phyloP scores from a whole-genome alignment of 2,888 invertebrate genomes.

The Tinea pellionella region DNA sequence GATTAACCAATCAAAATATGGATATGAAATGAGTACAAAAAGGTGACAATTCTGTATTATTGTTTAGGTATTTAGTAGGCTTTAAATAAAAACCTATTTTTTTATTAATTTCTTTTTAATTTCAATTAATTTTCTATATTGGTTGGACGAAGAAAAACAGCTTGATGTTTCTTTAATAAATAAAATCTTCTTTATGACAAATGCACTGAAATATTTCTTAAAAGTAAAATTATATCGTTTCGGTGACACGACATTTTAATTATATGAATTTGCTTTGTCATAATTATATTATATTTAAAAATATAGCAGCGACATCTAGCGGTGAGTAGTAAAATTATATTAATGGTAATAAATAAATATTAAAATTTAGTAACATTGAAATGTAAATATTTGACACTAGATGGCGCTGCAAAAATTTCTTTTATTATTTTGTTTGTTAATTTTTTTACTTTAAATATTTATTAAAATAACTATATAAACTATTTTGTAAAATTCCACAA shows the following conservation, averaged over 20 bases:
- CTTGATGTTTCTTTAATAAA: too few species aligned
- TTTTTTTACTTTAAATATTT: conserved; percentile 18
- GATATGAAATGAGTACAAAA: neutral
- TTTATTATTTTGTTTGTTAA: conserved; percentile 3
- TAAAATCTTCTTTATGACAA: too few species aligned
- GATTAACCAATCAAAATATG: conserved; percentile 34
- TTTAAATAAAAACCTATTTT: too few species aligned
- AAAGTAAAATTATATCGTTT: too few species aligned
- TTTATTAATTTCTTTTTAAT: neutral
- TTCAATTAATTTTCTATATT: too few species aligned
- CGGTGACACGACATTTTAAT: too few species aligned
- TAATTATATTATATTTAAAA: neutral
- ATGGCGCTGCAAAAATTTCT: conserved; percentile 20
- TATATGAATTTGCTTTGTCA: too few species aligned
- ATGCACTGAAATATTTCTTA: too few species aligned
- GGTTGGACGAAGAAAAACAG: too few species aligned
- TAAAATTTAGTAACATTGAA: too few species aligned
- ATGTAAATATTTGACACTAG: conserved; percentile 22
- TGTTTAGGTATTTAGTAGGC: neutral
- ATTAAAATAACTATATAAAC: conserved; percentile 15
- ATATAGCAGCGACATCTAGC: neutral
- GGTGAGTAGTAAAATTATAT: neutral
- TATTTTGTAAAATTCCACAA: conserved; percentile 34
- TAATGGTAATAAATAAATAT: too few species aligned
- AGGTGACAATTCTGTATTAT: neutral